Percentiles rank a stretch among this genome's conserved stretches.
Evolutionary conservation across 2,888 invertebrate genomes (phyloP).

Genomic region (Amphipoea lucens): DNA sequence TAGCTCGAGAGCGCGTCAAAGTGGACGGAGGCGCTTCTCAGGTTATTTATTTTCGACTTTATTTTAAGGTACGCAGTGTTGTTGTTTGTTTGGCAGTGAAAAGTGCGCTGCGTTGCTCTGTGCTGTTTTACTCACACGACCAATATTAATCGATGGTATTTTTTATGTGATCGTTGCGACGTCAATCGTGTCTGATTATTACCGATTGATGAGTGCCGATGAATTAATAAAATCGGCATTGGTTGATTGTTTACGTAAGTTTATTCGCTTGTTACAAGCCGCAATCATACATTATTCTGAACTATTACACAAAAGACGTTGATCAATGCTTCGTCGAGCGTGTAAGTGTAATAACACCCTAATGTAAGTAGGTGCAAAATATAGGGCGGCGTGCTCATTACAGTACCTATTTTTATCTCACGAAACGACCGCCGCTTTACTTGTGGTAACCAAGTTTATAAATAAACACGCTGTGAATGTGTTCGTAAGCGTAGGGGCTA

Average conservation of each 20-base stretch:
- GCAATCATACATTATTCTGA: background rate
- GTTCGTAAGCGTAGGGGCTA: no score
- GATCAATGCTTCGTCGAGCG: background rate
- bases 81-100: background rate
- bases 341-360: background rate
- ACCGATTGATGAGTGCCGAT: slow-evolving; percentile 1
- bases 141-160: background rate
- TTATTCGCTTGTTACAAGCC: background rate
- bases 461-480: no score
- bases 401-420: background rate
- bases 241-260: background rate
- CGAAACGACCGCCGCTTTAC: background rate
- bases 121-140: background rate
- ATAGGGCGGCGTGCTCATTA: background rate
- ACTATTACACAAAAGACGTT: background rate
- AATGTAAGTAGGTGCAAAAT: background rate
- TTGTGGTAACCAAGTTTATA: background rate
- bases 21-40: background rate
- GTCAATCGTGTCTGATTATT: background rate
- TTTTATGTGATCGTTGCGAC: background rate
- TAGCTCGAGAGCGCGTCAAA: background rate
- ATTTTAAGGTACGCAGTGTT: background rate
- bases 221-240: slow-evolving; percentile 9
- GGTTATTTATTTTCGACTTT: background rate
- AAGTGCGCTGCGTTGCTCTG: background rate